A percentile compares a stretch with the other conserved stretches of the same genome.
These are phyloP conservation scores for Semibalanus balanoides DNA, from an alignment of 1,140 invertebrate species.

Conservation along the genomic window DNA sequence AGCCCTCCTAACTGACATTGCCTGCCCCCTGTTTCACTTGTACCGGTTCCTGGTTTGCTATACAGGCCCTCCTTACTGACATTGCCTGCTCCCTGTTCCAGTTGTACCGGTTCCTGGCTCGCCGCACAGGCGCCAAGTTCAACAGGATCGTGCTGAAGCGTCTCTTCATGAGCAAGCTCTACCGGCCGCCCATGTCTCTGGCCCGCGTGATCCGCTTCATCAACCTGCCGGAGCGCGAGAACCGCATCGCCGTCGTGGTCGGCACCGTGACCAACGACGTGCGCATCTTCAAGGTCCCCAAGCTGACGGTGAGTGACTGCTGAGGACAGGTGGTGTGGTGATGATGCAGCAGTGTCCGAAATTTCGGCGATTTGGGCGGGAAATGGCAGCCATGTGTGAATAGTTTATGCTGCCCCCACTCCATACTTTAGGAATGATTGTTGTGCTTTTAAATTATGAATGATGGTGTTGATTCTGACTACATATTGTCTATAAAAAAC, in stretches of 20 bases:
- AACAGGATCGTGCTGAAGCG: slow-evolving; percentile 88
- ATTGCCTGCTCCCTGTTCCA: slow-evolving; percentile 29
- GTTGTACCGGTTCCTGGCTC: slow-evolving; percentile 91
- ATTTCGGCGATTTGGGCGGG: too few species aligned
- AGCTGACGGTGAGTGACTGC: slow-evolving; percentile 58
- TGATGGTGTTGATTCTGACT: too few species aligned
- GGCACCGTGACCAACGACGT: slow-evolving; percentile 91
- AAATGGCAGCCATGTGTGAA: too few species aligned
- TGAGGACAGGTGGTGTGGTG: too few species aligned
- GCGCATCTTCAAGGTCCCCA: slow-evolving; percentile 82
- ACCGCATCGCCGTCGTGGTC: slow-evolving; percentile 82
- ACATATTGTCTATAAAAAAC: too few species aligned
- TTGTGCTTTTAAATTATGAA: too few species aligned
- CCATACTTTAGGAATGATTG: too few species aligned
- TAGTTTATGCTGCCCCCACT: too few species aligned
- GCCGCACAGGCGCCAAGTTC: slow-evolving; percentile 88
- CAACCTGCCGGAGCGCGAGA: slow-evolving; percentile 72
- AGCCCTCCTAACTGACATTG: too few species aligned
- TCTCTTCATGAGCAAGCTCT: slow-evolving; percentile 92
- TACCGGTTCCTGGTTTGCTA: too few species aligned
- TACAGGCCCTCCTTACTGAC: not conserved
- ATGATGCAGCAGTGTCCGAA: too few species aligned
- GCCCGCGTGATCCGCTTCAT: slow-evolving; percentile 67
- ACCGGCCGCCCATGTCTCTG: slow-evolving; percentile 84
- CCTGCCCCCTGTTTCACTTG: not conserved